Conservation (phyloP, 1,140 invertebrate species). For the Drosophila bifasciata region DNA sequence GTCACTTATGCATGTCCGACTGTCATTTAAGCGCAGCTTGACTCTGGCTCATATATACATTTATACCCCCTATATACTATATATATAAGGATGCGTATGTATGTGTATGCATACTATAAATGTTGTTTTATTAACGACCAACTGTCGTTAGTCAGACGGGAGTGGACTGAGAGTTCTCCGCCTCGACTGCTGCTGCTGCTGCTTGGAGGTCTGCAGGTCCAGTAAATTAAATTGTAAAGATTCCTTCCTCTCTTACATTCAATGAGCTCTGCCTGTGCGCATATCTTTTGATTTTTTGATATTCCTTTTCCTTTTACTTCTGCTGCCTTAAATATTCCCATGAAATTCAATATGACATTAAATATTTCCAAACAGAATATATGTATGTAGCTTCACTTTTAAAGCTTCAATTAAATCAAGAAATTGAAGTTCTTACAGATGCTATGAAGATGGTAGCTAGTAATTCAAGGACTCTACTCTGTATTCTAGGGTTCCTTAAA, state of each 20-base stretch:
- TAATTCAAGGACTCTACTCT: too few species aligned
- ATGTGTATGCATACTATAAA: slow-evolving; percentile 6
- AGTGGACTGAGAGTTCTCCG: slow-evolving; percentile 7
- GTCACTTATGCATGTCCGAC: slow-evolving; percentile 72
- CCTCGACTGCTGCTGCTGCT: slow-evolving; percentile 18
- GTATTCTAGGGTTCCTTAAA: too few species aligned
- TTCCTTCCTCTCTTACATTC: slow-evolving; percentile 58
- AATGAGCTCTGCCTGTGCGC: slow-evolving; percentile 18
- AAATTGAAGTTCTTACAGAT: not conserved
- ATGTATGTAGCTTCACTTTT: too few species aligned
- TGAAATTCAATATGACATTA: slow-evolving; percentile 25
- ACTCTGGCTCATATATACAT: slow-evolving; percentile 26
- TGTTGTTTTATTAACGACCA: slow-evolving; percentile 60
- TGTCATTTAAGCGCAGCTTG: slow-evolving; percentile 71
- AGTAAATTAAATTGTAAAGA: slow-evolving; percentile 74
- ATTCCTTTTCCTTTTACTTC: not conserved
- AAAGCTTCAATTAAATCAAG: not conserved
- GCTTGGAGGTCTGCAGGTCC: slow-evolving; percentile 19
- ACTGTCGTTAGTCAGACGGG: slow-evolving; percentile 18
- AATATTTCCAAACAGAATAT: slow-evolving; percentile 47
- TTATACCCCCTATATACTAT: slow-evolving; percentile 1
- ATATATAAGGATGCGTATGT: slow-evolving; percentile 1
- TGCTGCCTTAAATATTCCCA: slow-evolving; percentile 11
- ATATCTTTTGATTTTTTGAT: slow-evolving; percentile 51
- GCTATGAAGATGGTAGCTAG: not conserved